phyloP scores from a whole-genome alignment of 2,888 invertebrate genomes.

The Kryphioiulus occultus region DNA sequence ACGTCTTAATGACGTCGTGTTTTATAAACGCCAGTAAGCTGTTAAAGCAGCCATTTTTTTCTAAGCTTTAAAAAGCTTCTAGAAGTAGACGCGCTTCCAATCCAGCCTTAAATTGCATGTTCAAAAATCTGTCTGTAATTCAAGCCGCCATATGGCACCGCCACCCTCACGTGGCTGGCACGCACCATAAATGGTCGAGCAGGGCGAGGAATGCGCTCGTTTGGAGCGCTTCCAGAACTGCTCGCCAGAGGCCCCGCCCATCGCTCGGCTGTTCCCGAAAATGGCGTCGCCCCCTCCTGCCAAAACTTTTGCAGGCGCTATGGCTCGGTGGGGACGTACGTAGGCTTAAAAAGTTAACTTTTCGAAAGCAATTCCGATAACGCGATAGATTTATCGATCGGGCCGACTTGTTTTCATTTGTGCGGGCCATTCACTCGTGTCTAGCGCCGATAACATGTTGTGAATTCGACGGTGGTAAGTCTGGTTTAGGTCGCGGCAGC shows the following conservation, averaged over 20 bases:
- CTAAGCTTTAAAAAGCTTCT: not conserved
- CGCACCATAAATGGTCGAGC: constrained; percentile 39
- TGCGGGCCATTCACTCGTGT: not conserved
- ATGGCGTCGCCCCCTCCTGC: constrained; percentile 4
- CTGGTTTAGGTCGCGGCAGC: not conserved
- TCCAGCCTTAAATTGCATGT: not conserved
- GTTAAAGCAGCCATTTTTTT: not conserved
- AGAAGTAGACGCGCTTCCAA: not conserved
- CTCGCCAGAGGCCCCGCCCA: not conserved
- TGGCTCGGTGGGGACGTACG: not conserved
- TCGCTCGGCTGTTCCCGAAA: constrained; percentile 33
- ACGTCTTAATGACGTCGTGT: no score
- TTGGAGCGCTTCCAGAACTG: constrained; percentile 27
- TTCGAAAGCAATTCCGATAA: not conserved
- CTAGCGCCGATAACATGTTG: not conserved
- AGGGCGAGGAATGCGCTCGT: not conserved
- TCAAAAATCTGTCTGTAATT: not conserved
- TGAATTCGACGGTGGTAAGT: not conserved
- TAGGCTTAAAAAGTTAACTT: constrained; percentile 24
- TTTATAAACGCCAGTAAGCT: no score
- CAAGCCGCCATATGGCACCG: constrained; percentile 16
- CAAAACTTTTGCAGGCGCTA: not conserved
- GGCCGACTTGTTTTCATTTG: not conserved
- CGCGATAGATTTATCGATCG: not conserved
- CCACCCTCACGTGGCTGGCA: not conserved